Conservation (phyloP, 2,888 invertebrate species). For the Acanthosepion esculentum region DNA sequence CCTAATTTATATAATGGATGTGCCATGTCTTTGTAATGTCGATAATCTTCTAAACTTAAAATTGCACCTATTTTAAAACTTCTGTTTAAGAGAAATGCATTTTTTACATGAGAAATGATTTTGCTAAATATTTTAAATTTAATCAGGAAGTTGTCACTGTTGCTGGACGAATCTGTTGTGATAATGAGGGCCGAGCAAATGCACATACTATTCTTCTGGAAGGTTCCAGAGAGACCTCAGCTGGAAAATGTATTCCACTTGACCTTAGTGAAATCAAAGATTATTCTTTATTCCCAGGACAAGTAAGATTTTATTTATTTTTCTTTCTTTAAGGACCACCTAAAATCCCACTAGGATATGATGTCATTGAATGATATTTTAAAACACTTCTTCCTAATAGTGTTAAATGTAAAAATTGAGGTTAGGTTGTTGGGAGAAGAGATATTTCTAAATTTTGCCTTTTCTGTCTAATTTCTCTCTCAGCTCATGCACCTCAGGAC, state of each 20-base stretch:
- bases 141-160: slow-evolving; percentile 76
- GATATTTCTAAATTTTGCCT: too few relatives aligned
- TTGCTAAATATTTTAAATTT: background rate
- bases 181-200: slow-evolving; percentile 84
- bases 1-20: background rate
- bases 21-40: too few relatives aligned
- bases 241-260: slow-evolving; percentile 74
- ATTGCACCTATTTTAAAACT: background rate
- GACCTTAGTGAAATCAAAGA: slow-evolving; percentile 78
- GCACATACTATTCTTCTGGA: slow-evolving; percentile 83
- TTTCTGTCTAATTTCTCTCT: too few relatives aligned
- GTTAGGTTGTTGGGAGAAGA: too few relatives aligned
- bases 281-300: slow-evolving; percentile 86
- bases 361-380: background rate
- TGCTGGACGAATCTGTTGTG: slow-evolving; percentile 85
- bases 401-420: background rate
- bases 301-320: slow-evolving; percentile 74
- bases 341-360: background rate
- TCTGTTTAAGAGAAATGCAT: background rate
- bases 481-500: too few relatives aligned
- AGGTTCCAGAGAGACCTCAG: slow-evolving; percentile 77
- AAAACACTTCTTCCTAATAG: background rate
- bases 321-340: background rate
- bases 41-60: background rate
- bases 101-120: background rate